These are phyloP conservation scores for Drosophila quadrilineata DNA, from an alignment of 1,140 invertebrate genomes.

Conservation along the genomic window DNA sequence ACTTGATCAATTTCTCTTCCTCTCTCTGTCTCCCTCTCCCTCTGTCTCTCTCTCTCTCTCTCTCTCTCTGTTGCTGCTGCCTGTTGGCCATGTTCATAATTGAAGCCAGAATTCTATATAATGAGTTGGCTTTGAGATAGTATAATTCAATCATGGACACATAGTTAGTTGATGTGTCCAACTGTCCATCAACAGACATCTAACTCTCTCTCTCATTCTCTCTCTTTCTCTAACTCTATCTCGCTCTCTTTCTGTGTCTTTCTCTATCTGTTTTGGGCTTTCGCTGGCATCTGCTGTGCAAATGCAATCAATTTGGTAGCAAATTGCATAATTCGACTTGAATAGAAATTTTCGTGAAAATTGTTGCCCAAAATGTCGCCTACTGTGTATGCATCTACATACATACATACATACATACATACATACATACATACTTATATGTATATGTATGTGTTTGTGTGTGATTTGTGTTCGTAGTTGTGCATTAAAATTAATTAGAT, in stretches of 20 bases:
- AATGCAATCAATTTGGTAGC: constrained; percentile 80
- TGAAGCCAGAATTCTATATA: neutral
- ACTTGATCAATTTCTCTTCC: too few species aligned
- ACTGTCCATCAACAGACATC: neutral
- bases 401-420: neutral
- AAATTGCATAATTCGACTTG: constrained; percentile 80
- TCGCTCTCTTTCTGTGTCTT: neutral
- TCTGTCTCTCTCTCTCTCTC: too few species aligned
- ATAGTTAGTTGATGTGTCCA: neutral
- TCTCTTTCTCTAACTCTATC: neutral
- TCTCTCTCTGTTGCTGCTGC: too few species aligned
- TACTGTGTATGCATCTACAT: constrained; percentile 18
- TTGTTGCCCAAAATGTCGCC: constrained; percentile 74
- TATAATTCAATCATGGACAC: constrained; percentile 44
- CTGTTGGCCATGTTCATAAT: too few species aligned
- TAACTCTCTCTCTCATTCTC: neutral
- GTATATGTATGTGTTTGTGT: constrained; percentile 26
- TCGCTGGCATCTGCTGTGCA: constrained; percentile 52
- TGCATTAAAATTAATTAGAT: constrained; percentile 82
- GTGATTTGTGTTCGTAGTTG: constrained; percentile 59
- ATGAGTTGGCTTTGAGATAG: constrained; percentile 31
- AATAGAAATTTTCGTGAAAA: constrained; percentile 75
- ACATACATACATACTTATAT: constrained; percentile 3
- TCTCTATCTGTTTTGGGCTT: neutral
- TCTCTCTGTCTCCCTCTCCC: too few species aligned